Conservation (phyloP, 2,113 vertebrate species). For the Neomonachus schauinslandi region DNA sequence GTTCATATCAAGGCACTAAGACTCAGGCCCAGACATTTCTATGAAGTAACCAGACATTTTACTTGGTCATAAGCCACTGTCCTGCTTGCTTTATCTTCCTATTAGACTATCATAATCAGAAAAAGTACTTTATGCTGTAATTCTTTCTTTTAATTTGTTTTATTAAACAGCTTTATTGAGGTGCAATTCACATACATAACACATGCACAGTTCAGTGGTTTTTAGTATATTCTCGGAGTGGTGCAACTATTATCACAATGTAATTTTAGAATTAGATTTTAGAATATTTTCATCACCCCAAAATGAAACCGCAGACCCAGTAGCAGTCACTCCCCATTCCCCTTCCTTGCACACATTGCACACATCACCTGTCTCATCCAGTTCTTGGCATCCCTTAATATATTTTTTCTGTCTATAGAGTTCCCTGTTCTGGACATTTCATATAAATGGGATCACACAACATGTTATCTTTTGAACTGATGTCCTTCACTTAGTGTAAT, state of each 20-base stretch:
- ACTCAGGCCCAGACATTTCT: background rate
- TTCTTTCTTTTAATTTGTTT: background rate
- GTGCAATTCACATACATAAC: background rate
- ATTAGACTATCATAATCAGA: background rate
- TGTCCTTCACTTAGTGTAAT: background rate
- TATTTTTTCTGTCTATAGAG: background rate
- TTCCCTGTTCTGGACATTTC: background rate
- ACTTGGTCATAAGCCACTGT: background rate
- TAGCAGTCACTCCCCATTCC: background rate
- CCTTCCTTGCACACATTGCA: fast-evolving
- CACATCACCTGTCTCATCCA: background rate
- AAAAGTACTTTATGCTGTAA: background rate
- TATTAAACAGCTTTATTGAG: background rate
- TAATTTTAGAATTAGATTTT: background rate
- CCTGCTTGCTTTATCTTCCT: background rate
- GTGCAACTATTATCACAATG: background rate
- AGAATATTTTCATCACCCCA: background rate
- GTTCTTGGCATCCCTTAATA: background rate
- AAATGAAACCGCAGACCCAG: background rate
- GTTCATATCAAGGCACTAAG: background rate
- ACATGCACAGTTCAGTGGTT: background rate
- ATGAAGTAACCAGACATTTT: background rate
- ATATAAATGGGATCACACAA: background rate
- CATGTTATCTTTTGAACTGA: background rate
- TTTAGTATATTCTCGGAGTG: background rate